A percentile compares a stretch with the other conserved stretches of the same genome.
These are phyloP conservation scores for Tuberolachnus salignus DNA, from an alignment of 2,888 invertebrate species.

Conservation along the genomic window DNA sequence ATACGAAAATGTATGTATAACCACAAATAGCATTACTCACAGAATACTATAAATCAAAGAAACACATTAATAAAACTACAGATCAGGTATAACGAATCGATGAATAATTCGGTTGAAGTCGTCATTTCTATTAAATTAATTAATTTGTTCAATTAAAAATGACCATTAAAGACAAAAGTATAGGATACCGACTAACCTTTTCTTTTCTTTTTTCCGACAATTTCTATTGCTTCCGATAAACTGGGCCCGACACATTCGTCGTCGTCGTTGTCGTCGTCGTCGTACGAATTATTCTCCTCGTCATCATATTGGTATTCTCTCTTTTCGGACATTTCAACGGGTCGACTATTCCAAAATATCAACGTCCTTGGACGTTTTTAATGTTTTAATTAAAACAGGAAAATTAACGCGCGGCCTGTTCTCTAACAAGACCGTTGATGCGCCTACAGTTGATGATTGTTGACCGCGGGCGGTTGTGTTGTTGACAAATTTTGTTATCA, in stretches of 20 bases:
- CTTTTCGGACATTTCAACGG: constrained; percentile 29
- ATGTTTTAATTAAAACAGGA: not conserved
- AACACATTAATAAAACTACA: too few species aligned
- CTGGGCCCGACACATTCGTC: constrained; percentile 48
- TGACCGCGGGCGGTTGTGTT: too few species aligned
- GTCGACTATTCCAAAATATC: not conserved
- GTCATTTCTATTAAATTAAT: not conserved
- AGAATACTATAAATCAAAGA: not conserved
- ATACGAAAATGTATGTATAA: too few species aligned
- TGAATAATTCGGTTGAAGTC: not conserved
- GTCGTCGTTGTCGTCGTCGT: too few species aligned
- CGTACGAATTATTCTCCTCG: not conserved
- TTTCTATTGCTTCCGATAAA: constrained; percentile 23
- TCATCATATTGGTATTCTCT: constrained; percentile 37
- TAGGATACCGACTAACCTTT: constrained; percentile 22
- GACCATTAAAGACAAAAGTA: too few species aligned
- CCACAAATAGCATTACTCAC: too few species aligned
- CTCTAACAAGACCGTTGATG: too few species aligned
- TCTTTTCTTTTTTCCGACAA: constrained; percentile 40
- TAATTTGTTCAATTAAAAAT: too few species aligned
- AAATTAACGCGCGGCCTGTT: too few species aligned
- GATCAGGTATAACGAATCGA: not conserved
- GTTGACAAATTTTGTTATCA: not conserved
- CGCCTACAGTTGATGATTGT: too few species aligned
- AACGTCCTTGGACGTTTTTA: not conserved